Evolutionary conservation across 1,140 invertebrate species (phyloP), one percentile per base, ranked within the genome.

Genomic region (Brachionus rotundiformis): DNA sequence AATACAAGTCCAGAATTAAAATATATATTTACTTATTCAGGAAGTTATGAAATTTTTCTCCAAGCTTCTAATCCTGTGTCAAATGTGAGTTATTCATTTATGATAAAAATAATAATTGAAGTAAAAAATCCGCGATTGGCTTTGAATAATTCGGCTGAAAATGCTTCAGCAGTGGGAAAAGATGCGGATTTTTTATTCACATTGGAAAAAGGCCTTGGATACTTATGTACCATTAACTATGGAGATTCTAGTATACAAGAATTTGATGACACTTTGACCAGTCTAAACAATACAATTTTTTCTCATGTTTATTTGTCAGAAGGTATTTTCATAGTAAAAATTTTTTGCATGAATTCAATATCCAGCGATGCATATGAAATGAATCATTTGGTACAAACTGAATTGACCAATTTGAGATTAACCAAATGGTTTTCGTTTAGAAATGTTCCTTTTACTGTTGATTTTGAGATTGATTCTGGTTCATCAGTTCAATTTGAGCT

Each of bases 121-220:
- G 36, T 73, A 25, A 25, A 23, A 44, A 44, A 41, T 19, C 68
- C 68, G 8, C 36, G 36, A 11, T 73, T 73, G 25, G 5, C 25
- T 73, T 39, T 27, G 8, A 44, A 44, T 7, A 73, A 44, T 25
- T 13, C 47, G 6, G 19, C 1, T 29, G 7, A 79, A 10, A 16
- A 27, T 23, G 29, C 47, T 54, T 79, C 76, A 59, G 31, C 54
- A 63, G 47, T 79, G 6, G 47, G 47, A 29, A 54, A 79, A 41
- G 7, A 16, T 23, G 76, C 76, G 10, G 31, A 79, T n/a, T 79
- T 79, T 63, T 19, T 54, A 8, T 79, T 79, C 36, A 63, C 47
- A 8, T 25, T 79, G 11, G 29, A 59, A 39, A 23, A 27, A 0
- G 76, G 76, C 11, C 31, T 36, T 59, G 76, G 76, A 0, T 79